Base-by-base conservation (phyloP, 2,888 invertebrate species). In the Drosophila melanosoma region DNA sequence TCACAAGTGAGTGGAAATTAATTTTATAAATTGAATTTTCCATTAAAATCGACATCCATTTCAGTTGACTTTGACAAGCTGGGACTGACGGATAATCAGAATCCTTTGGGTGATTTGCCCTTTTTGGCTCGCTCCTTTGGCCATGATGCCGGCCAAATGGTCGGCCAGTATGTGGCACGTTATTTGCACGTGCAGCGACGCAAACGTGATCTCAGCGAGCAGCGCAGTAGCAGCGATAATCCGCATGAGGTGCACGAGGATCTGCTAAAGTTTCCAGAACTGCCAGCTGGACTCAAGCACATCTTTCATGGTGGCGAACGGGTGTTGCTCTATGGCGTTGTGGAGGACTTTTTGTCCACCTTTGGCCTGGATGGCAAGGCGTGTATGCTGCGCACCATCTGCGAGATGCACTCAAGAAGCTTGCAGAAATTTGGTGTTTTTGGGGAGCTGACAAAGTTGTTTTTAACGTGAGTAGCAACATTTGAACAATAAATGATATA, bases 1-100 rank as follows among this genome's bases (percentile, higher is more conserved):
- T 97, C 89, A 96, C 97, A 90, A 97, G 97, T 97, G 93, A 95
- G 96, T 95, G 45, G 26, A 36, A 17, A 20, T 15, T 12, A n/a
- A 29, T n/a, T n/a, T n/a, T n/a, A 38, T 3, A 7, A 29, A 10
- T 29, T 15, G 29, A 32, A 38, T 61, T 40, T n/a, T 71, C 57
- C 59, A 62, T 74, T 69, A 56, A 63, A 59, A 56, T 56, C 11
- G 26, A 4, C 26, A 11, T 20, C 15, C 4, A 23, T 42, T 60
- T 3, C 94, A 97, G 97, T 97, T 92, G 97, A 97, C 90, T 97
- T 97, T 91, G 97, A 97, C 93, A 96, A 96, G 92, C 93, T 97
- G 78, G 97, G 97, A 17, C 92, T 97, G 82, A 97, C 97, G n/a
- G 97, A 97, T 91, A 97, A 97, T 91, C 96, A 97, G 91, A 97